Evolutionary conservation across 2,113 vertebrate species (phyloP).

Genomic region (Sinocyclocheilus anshuiensis): DNA sequence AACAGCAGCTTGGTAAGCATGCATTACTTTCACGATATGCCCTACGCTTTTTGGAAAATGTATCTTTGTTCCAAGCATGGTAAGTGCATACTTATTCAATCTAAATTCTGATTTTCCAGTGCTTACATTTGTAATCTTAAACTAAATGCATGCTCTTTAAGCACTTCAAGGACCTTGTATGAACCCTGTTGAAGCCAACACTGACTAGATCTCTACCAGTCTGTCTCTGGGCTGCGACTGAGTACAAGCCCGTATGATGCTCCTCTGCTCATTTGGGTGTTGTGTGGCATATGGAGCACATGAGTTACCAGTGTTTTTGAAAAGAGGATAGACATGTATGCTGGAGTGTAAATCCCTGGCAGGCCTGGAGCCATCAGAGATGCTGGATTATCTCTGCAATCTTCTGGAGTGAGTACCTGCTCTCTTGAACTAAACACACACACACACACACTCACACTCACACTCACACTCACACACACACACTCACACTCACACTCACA

Average conservation of each 20-base stretch:
- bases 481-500: neutral
- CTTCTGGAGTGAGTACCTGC: constrained; percentile 17
- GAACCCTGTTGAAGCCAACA: too few species aligned
- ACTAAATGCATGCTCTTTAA: neutral
- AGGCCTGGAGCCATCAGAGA: constrained; percentile 40
- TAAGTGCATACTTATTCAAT: neutral
- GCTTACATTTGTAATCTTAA: neutral
- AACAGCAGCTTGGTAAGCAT: too few species aligned
- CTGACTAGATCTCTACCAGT: neutral
- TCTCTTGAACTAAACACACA: neutral
- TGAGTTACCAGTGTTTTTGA: neutral
- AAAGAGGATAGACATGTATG: constrained; percentile 8
- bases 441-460: neutral
- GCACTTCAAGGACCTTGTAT: too few species aligned
- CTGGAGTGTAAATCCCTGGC: constrained; percentile 51
- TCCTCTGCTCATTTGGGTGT: neutral
- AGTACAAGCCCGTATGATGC: neutral
- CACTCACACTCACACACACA: neutral
- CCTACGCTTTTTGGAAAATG: neutral
- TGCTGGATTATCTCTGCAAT: constrained; percentile 53
- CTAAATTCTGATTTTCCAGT: neutral
- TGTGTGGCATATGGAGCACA: neutral
- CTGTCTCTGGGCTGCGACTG: neutral
- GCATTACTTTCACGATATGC: neutral
- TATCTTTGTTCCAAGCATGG: neutral